Percentiles rank a stretch among this genome's conserved stretches.
Conservation (phyloP, 2,797 vertebrate genomes). For the Craterocephalus amniculus region DNA sequence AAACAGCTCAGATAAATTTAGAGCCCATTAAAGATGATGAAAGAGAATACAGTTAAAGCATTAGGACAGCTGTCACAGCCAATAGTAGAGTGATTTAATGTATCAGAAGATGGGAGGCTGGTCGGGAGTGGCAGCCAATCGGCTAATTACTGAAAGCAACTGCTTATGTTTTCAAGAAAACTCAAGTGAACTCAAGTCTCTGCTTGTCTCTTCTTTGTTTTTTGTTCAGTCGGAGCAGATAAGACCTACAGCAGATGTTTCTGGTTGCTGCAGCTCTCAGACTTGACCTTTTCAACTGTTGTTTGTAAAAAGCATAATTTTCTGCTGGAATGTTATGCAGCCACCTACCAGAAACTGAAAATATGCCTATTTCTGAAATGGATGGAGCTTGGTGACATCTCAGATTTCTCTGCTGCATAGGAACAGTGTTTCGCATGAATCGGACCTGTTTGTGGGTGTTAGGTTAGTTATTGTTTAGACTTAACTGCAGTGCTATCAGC, state of each 20-base stretch:
- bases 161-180: constrained; percentile 25
- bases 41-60: constrained; percentile 25
- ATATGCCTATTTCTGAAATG: neutral
- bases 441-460: neutral
- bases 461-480: neutral
- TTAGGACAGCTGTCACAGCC: constrained; percentile 6
- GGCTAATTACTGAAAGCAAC: constrained; percentile 17
- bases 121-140: constrained; percentile 22
- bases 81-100: neutral
- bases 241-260: neutral
- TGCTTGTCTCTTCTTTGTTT: constrained; percentile 7
- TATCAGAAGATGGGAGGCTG: constrained; percentile 16
- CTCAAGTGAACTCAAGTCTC: constrained; percentile 15
- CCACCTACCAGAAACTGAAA: neutral
- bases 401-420: neutral
- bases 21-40: constrained; percentile 39
- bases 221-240: neutral
- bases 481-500: constrained; percentile 7
- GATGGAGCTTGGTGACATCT: too few relatives aligned
- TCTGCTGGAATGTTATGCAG: neutral
- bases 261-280: neutral
- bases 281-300: constrained; percentile 1
- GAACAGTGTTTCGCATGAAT: neutral
- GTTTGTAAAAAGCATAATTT: constrained; percentile 1
- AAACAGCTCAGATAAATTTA: constrained; percentile 21